Percentiles rank a stretch among this genome's conserved stretches.
Evolutionary conservation across 2,797 vertebrate genomes (phyloP).

Genomic region (Remorina albescens): DNA sequence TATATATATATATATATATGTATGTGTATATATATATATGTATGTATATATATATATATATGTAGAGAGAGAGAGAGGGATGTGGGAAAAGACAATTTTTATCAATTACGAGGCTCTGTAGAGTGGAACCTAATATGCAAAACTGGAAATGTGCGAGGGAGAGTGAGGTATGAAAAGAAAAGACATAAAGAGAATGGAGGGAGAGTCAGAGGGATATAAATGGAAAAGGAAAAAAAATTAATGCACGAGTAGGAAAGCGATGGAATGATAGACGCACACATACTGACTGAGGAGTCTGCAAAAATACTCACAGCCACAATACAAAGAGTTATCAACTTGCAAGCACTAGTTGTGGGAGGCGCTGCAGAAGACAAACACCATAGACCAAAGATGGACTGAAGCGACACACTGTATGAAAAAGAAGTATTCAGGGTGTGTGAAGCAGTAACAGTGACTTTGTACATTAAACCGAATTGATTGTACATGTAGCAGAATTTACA

Average conservation of each 20-base stretch:
- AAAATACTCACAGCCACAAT: slow-evolving; percentile 74
- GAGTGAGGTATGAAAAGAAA: slow-evolving; percentile 7
- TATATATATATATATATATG: too few relatives aligned
- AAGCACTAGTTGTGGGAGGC: slow-evolving; percentile 34
- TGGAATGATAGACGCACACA: slow-evolving; percentile 29
- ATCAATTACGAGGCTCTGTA: slow-evolving; percentile 34
- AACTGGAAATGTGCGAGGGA: slow-evolving; percentile 3
- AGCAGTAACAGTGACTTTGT: slow-evolving; percentile 2
- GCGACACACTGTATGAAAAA: background rate
- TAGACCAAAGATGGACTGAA: slow-evolving; percentile 6
- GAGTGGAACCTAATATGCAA: slow-evolving; percentile 28
- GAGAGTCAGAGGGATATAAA: slow-evolving; percentile 42
- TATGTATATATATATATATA: too few relatives aligned
- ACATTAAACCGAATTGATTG: background rate
- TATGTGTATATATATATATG: too few relatives aligned
- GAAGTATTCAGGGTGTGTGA: background rate
- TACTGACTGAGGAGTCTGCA: slow-evolving; percentile 52
- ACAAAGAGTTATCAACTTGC: slow-evolving; percentile 62
- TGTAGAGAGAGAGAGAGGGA: too few relatives aligned
- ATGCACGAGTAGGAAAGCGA: slow-evolving; percentile 28
- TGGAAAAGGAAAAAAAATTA: slow-evolving; percentile 45
- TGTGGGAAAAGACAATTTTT: slow-evolving; percentile 26
- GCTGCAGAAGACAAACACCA: slow-evolving; percentile 20
- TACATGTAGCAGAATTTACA: too few relatives aligned
- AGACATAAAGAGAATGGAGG: slow-evolving; percentile 31